Percentiles rank a stretch among this genome's conserved stretches.
Evolutionary conservation across 2,797 vertebrate species (phyloP).

Genomic region (Bucorvus abyssinicus): DNA sequence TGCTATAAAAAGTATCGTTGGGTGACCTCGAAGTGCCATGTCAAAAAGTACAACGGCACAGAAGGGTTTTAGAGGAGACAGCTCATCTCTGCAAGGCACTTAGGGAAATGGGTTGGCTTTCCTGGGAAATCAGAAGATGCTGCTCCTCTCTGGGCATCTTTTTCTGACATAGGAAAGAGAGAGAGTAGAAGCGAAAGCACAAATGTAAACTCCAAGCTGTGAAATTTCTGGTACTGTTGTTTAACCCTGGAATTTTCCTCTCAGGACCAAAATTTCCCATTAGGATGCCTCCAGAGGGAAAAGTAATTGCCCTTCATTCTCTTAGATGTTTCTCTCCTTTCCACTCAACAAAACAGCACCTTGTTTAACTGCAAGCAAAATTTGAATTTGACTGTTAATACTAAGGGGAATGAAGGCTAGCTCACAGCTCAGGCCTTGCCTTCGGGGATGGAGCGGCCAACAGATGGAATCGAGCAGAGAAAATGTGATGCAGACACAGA

Average conservation of each 20-base stretch:
- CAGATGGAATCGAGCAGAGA: background rate
- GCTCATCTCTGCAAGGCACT: background rate
- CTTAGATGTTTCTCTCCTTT: background rate
- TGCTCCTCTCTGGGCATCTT: background rate
- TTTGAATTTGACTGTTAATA: background rate
- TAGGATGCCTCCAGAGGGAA: background rate
- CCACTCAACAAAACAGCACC: background rate
- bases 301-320: fast-evolving
- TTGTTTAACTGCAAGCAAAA: background rate
- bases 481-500: background rate
- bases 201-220: background rate
- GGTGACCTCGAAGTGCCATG: background rate
- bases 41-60: background rate
- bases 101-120: background rate
- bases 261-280: background rate
- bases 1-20: background rate
- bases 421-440: background rate
- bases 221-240: background rate
- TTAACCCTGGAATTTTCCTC: conserved; percentile 11
- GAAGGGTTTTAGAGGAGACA: background rate
- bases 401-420: background rate
- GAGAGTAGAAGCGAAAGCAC: background rate
- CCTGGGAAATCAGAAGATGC: background rate
- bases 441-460: background rate
- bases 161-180: background rate